Evolutionary conservation across 2,797 vertebrate genomes (phyloP).

Genomic region (Enteromius mattozi): DNA sequence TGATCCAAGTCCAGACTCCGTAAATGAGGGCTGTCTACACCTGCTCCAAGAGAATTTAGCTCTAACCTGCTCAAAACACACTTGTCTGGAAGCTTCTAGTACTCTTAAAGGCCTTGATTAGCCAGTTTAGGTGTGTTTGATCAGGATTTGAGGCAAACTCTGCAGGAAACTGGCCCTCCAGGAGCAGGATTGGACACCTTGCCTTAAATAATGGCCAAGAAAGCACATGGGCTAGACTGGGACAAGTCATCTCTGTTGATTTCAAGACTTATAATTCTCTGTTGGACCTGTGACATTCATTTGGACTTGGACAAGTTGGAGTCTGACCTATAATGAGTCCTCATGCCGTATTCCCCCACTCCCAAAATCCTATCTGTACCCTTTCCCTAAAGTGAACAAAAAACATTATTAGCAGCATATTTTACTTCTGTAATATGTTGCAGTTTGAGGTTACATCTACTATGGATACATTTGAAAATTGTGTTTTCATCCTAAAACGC

Average conservation of each 20-base stretch:
- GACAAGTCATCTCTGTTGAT: background rate
- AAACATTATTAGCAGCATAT: background rate
- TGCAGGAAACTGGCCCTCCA: background rate
- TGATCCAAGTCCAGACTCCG: background rate
- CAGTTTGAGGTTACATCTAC: background rate
- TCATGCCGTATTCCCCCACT: no score
- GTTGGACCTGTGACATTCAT: background rate
- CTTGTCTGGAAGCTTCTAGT: background rate
- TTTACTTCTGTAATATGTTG: background rate
- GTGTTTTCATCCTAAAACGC: no score
- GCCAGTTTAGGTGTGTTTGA: background rate
- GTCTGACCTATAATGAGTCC: background rate
- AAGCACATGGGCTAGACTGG: background rate
- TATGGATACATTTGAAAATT: no score
- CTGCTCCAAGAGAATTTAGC: background rate
- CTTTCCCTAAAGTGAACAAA: background rate
- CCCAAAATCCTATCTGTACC: background rate
- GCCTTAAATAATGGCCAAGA: background rate
- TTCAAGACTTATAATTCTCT: background rate
- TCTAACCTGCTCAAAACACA: background rate
- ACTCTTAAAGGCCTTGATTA: background rate
- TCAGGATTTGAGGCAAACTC: background rate
- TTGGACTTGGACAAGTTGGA: background rate
- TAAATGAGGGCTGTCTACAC: background rate
- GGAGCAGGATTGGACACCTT: background rate